Percentiles rank a stretch among this genome's conserved stretches.
Conservation (phyloP, 2,797 vertebrate genomes). For the Buphagus erythrorhynchus region DNA sequence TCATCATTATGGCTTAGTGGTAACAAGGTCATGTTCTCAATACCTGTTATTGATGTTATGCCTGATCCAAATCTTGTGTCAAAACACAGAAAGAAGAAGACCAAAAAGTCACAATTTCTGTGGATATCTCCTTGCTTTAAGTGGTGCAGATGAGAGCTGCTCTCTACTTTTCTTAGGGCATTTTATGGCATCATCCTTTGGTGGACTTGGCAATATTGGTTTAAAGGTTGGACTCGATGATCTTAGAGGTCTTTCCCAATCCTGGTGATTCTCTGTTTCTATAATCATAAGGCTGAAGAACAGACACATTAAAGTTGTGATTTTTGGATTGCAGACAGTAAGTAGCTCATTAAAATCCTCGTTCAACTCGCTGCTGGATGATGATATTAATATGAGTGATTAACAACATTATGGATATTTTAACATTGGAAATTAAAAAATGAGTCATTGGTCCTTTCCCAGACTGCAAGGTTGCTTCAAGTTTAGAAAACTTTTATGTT, state of each 20-base stretch:
- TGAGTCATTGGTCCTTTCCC: not conserved
- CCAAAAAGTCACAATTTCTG: not conserved
- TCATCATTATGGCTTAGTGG: not conserved
- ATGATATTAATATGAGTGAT: not conserved
- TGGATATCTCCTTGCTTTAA: not conserved
- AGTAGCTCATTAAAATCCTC: not conserved
- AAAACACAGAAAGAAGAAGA: not conserved
- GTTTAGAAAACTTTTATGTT: not conserved
- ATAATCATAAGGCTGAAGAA: not conserved
- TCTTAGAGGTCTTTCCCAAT: not conserved
- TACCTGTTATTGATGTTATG: not conserved
- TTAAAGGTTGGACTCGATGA: rapidly evolving
- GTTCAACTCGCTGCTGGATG: not conserved
- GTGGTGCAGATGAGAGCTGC: not conserved
- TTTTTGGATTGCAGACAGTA: not conserved
- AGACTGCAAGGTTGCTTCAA: not conserved
- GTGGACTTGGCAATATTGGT: no score
- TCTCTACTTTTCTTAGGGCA: not conserved
- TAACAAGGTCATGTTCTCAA: not conserved
- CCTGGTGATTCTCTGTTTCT: not conserved
- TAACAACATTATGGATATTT: not conserved
- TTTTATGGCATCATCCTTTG: not conserved
- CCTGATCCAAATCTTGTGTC: not conserved
- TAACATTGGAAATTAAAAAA: not conserved
- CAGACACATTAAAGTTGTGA: not conserved